Conservation (phyloP, 2,797 vertebrate species). For the Hemitrygon akajei region DNA sequence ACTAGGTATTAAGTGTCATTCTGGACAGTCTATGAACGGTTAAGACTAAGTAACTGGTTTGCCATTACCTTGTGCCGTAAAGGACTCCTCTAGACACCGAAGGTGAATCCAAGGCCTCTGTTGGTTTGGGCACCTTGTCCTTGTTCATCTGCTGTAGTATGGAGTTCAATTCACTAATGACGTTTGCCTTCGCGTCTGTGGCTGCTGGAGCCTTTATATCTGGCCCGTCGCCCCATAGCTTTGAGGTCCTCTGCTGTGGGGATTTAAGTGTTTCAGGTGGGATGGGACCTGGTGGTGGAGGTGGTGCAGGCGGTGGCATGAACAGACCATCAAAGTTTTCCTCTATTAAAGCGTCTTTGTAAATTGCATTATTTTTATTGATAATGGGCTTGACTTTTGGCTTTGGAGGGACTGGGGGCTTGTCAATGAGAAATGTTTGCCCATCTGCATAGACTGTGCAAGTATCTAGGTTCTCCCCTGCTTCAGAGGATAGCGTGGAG, state of each 20-base stretch:
- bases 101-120: conserved; percentile 74
- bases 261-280: conserved; percentile 66
- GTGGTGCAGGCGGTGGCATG: conserved; percentile 68
- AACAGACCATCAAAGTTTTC: conserved; percentile 77
- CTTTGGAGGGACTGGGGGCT: conserved; percentile 91
- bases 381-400: conserved; percentile 89
- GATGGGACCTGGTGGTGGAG: conserved; percentile 56
- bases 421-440: conserved; percentile 81
- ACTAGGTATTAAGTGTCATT: too few relatives aligned
- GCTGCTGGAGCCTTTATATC: conserved; percentile 81
- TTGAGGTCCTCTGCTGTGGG: conserved; percentile 81
- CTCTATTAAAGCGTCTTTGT: conserved; percentile 79
- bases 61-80: conserved; percentile 77
- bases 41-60: not conserved
- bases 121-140: conserved; percentile 75
- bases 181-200: conserved; percentile 83
- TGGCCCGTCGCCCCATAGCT: conserved; percentile 81
- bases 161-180: conserved; percentile 94
- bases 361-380: conserved; percentile 82
- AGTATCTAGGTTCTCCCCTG: conserved; percentile 79
- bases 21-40: too few relatives aligned
- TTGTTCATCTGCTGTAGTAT: conserved; percentile 95
- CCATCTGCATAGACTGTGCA: conserved; percentile 85
- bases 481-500: conserved; percentile 91
- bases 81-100: conserved; percentile 66